A percentile compares a stretch with the other conserved stretches of the same genome.
Evolutionary conservation across 2,113 vertebrate genomes (phyloP).

Genomic region (Coturnix japonica): DNA sequence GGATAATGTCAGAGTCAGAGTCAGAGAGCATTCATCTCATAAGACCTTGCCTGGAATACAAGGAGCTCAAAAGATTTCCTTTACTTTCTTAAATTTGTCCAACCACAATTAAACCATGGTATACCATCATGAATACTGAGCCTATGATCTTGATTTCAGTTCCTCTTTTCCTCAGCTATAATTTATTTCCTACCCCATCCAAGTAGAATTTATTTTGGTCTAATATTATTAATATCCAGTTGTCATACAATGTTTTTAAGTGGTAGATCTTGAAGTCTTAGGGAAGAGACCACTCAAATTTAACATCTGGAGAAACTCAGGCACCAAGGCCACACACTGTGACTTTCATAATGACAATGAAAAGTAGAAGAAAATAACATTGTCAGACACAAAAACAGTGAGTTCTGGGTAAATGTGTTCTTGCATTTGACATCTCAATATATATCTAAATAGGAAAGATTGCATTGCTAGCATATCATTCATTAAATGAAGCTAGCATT

Average conservation of each 20-base stretch:
- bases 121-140: not conserved
- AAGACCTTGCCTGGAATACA: not conserved
- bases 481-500: not conserved
- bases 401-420: not conserved
- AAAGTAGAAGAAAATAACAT: slow-evolving; percentile 8
- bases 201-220: not conserved
- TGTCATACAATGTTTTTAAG: not conserved
- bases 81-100: not conserved
- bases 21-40: not conserved
- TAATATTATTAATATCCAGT: not conserved
- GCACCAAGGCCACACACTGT: not conserved
- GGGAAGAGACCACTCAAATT: not conserved
- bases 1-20: not conserved
- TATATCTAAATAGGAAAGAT: not conserved
- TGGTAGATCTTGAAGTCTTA: not conserved
- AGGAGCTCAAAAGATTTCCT: not conserved
- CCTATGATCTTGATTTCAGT: not conserved
- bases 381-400: not conserved
- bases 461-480: not conserved
- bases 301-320: not conserved
- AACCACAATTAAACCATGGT: not conserved
- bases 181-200: not conserved
- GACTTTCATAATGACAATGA: not conserved
- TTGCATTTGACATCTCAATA: not conserved
- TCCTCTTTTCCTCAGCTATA: not conserved